Conservation (phyloP, 2,797 vertebrate species). For the Helostoma temminkii region DNA sequence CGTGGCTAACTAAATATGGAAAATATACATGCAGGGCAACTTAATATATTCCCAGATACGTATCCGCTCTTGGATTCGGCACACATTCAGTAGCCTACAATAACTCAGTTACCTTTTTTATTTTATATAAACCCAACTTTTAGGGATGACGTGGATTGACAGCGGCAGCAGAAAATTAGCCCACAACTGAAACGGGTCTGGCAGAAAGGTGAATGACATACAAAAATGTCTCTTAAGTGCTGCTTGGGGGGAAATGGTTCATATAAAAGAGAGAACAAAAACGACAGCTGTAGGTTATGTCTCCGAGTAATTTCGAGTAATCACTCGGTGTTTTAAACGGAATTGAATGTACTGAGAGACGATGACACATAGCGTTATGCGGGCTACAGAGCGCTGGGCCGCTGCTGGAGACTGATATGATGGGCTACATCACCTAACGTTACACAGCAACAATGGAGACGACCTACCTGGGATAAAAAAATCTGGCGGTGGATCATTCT, state of each 20-base stretch:
- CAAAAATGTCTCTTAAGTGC: not conserved
- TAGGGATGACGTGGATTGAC: not conserved
- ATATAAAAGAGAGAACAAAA: not conserved
- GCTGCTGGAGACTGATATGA: slow-evolving; percentile 32
- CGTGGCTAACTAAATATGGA: not conserved
- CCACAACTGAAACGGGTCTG: not conserved
- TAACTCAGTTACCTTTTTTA: not conserved
- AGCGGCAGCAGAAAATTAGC: not conserved
- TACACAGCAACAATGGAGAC: slow-evolving; percentile 64
- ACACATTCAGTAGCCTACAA: not conserved
- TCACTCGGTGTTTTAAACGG: not conserved
- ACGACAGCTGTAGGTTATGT: rapidly evolving
- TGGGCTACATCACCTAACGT: slow-evolving; percentile 36
- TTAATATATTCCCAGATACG: not conserved
- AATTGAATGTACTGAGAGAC: not conserved
- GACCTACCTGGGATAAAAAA: slow-evolving; percentile 76
- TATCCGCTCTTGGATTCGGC: not conserved
- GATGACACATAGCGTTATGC: slow-evolving; percentile 2
- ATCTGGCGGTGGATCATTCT: slow-evolving; percentile 76
- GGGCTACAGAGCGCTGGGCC: slow-evolving; percentile 44
- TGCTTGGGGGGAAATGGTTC: not conserved
- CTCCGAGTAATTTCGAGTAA: too few relatives aligned
- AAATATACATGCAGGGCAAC: not conserved
- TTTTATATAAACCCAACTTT: not conserved
- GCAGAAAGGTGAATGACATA: not conserved